Percentiles rank a stretch among this genome's conserved stretches.
These are phyloP conservation scores for Numenius arquata DNA, from an alignment of 2,113 vertebrate species.

Conservation along the genomic window DNA sequence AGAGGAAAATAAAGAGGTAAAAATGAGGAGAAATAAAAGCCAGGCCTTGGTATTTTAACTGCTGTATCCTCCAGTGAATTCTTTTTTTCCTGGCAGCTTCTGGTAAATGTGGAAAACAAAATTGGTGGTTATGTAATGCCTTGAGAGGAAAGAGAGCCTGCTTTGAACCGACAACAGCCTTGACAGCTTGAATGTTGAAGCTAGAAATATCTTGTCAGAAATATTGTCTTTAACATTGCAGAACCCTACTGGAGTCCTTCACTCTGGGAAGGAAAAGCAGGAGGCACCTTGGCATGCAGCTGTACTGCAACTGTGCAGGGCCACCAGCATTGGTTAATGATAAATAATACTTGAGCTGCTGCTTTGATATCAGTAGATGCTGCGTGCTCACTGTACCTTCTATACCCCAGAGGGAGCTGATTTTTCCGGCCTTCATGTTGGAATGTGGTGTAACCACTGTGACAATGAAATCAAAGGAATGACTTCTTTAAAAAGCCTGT, in stretches of 20 bases:
- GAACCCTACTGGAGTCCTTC: not conserved
- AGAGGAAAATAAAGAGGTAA: not conserved
- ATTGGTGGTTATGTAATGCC: conserved; percentile 45
- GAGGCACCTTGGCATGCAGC: rapidly evolving
- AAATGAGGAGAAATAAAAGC: not conserved
- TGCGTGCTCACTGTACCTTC: not conserved
- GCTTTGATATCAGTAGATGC: not conserved
- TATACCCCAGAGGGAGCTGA: not conserved
- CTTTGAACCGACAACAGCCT: conserved; percentile 57
- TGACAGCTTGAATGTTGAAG: conserved; percentile 45
- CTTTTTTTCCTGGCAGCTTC: not conserved
- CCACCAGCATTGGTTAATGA: not conserved
- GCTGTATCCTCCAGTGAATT: not conserved
- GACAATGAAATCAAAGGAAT: not conserved
- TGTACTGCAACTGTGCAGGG: not conserved
- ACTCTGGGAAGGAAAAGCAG: not conserved
- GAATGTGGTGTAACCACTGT: not conserved
- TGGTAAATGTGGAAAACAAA: conserved; percentile 29
- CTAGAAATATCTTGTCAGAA: conserved; percentile 54
- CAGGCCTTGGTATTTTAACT: not conserved
- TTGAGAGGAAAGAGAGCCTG: conserved; percentile 29
- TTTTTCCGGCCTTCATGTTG: rapidly evolving
- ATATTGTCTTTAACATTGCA: not conserved
- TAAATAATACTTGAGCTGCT: not conserved
- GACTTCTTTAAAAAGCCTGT: not conserved